Evolutionary conservation across 1,140 invertebrate genomes (phyloP), one percentile per base, ranked within the genome.

Genomic region (Zaprionus gabonicus): DNA sequence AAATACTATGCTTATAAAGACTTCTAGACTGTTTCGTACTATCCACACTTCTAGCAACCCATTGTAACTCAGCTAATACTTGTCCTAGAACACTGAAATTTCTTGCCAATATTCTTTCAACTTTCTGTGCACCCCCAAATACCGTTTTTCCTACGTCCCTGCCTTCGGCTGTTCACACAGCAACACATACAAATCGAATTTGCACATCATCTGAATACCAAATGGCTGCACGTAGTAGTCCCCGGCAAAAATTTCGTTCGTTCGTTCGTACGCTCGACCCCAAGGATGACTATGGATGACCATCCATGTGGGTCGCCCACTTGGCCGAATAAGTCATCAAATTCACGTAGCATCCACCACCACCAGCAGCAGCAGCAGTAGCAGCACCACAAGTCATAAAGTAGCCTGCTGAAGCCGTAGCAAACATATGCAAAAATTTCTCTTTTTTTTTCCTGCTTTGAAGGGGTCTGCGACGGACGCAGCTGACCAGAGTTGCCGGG

Each of bases 171-270:
- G 71, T 70, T 77, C 66, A 76, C 80, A 91, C 46, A 51, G 46
- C 72, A 88, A 84, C 81, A 87, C 81, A 91, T 79, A 84, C 85
- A 91, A 91, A 92, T 81, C 80, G 82, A 92, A 91, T 92, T 88
- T 88, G 91, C 91, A 92, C 91, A 92, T 92, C 91, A 92, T 92
- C 91, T 92, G 91, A 92, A 92, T 92, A 92, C 86, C 91, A 92
- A 92, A 92, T 92, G 82, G 68, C 75, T 80, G 77, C 91, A 92
- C 91, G 91, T 92, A 92, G 79, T 91, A 91, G 79, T 63, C 77
- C 34, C 57, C 46, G 44, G 51, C 34, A 57, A 59, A 76, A 76
- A 75, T 84, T 80, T 73, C 23, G 9, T 51, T 4, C 46, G 46
- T 51, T 25, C 46, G 46, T 13, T 13, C 10, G 7, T 31, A 31